Evolutionary conservation across 2,888 invertebrate species (phyloP).

Genomic region (Leptarthrus brevirostris): DNA sequence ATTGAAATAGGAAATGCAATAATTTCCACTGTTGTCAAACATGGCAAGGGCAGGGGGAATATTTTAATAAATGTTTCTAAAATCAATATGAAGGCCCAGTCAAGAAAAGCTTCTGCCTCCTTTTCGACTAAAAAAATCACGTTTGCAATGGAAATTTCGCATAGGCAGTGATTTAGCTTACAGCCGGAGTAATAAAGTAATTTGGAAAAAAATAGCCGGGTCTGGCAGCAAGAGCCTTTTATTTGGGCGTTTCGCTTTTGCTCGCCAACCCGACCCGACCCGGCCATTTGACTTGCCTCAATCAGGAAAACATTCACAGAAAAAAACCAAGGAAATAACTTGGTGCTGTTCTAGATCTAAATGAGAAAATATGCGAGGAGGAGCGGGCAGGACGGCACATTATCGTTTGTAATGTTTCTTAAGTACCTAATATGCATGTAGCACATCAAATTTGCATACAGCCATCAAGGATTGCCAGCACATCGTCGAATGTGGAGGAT

Average conservation of each 20-base stretch:
- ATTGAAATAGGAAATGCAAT: constrained; percentile 45
- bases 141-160: constrained; percentile 7
- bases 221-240: not conserved
- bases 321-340: not conserved
- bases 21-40: constrained; percentile 40
- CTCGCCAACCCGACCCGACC: not conserved
- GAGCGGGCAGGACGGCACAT: constrained; percentile 1
- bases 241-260: constrained; percentile 27
- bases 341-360: not conserved
- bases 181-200: constrained; percentile 37
- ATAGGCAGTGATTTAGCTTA: constrained; percentile 28
- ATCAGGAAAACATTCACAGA: constrained; percentile 9
- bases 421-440: constrained; percentile 45
- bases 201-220: constrained; percentile 36
- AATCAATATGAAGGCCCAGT: constrained; percentile 19
- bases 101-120: not conserved
- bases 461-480: constrained; percentile 33
- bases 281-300: constrained; percentile 1
- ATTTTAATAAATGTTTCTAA: constrained; percentile 41
- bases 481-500: not conserved
- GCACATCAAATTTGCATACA: constrained; percentile 43
- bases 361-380: constrained; percentile 6
- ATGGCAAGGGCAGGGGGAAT: not conserved
- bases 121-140: not conserved
- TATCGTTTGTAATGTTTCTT: constrained; percentile 42